Base-by-base conservation (phyloP, 1,140 invertebrate genomes). In the Drosophila obscura region DNA sequence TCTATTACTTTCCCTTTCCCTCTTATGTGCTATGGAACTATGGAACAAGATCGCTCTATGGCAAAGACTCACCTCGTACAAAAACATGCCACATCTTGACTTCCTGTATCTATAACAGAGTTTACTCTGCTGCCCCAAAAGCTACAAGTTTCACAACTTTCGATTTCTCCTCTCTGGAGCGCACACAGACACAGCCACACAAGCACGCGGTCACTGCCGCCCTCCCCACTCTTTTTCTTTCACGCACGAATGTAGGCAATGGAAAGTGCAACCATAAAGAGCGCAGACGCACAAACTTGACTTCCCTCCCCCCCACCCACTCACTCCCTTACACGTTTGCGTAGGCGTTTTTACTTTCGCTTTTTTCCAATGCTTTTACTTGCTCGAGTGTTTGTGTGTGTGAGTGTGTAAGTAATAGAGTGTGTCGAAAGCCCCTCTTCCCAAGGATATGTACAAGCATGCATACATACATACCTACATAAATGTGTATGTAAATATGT, bases 81-180 rank as follows among this genome's bases (percentile, higher is more conserved):
- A 39, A 39, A 4, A 39, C 26, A 28, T 28, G 19, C 19, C 2
- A 28, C 35, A 39, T 39, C 35, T 39, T 39, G 11, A 64, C 72
- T 83, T 74, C 58, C 52, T 79, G 75, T 85, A 87, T 85, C 78
- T 85, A 85, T 85, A 87, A 87, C 78, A 85, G 78, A 75, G 74
- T 78, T 71, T 26, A 24, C 43, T 55, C 24, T 56, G 22, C 24
- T 56, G 22, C 44, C 52, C 51, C 63, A 45, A 83, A 75, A 82
- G 80, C 80, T 76, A 76, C 76, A 80, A 83, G 80, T 79, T 56
- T 64, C 55, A 45, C 55, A 60, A 67, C 62, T 56, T 52, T 65
- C 66, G 65, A 49, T 71, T 69, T 68, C 62, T 49, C 61, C 51
- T 52, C 62, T 58, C 61, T 35, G 52, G 19, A 31, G 15, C 60